Percentiles rank a stretch among this genome's conserved stretches.
These are phyloP conservation scores for Tenebrio molitor DNA, from an alignment of 1,140 invertebrate species.

Conservation along the genomic window DNA sequence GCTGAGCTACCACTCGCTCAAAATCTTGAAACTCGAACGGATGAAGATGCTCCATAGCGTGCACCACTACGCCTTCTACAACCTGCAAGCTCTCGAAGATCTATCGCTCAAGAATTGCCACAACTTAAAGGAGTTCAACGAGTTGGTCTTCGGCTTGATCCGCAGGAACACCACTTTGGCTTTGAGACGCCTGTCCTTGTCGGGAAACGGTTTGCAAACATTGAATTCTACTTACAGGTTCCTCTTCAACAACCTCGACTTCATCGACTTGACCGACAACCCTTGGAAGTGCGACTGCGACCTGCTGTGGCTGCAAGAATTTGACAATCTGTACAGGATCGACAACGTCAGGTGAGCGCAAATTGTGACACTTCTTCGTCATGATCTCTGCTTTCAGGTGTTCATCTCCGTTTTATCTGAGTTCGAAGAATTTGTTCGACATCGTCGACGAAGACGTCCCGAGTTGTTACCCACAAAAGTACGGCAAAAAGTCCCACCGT, in stretches of 20 bases:
- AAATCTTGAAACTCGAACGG: constrained; percentile 59
- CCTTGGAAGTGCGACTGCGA: constrained; percentile 62
- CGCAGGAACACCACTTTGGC: constrained; percentile 51
- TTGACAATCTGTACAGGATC: constrained; percentile 49
- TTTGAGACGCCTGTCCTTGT: constrained; percentile 58
- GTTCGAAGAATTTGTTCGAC: constrained; percentile 54
- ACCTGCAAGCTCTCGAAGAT: constrained; percentile 60
- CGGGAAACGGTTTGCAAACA: constrained; percentile 59
- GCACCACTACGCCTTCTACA: constrained; percentile 63
- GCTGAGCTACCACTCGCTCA: constrained; percentile 60
- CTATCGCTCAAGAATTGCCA: constrained; percentile 60
- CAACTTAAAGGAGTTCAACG: constrained; percentile 59
- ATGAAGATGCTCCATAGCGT: constrained; percentile 58
- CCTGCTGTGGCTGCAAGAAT: constrained; percentile 61
- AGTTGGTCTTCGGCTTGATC: constrained; percentile 60
- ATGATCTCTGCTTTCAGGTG: constrained; percentile 52
- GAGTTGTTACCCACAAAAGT: constrained; percentile 58
- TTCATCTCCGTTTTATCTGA: constrained; percentile 52
- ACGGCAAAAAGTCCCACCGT: constrained; percentile 56
- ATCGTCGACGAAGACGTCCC: constrained; percentile 50
- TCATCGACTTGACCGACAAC: constrained; percentile 62
- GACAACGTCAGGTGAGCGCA: constrained; percentile 57
- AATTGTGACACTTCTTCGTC: neutral
- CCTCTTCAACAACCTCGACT: constrained; percentile 58
- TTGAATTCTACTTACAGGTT: constrained; percentile 60